Evolutionary conservation across 2,797 vertebrate genomes (phyloP), one percentile per base, ranked within the genome.

Genomic region (Sebastes nivosus): DNA sequence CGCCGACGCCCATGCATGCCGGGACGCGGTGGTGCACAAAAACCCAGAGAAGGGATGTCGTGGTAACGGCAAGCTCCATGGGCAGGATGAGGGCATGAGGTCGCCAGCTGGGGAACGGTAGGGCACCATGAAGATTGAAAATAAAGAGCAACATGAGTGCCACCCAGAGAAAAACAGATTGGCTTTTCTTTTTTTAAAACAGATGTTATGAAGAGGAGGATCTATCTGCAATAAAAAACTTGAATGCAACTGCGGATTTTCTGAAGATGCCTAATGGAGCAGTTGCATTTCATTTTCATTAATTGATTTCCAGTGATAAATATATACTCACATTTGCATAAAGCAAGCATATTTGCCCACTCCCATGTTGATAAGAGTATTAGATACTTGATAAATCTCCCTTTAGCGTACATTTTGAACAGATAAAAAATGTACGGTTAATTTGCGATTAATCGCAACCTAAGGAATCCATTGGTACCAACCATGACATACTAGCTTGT

Each of bases 31-130:
- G 71, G 20, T 12, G 29, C 9, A 27, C 60, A 52, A 24, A 50
- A 14, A 67, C 36, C 64, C 30, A 34, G 58, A 71, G 58, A 46
- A 25, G n/a, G 36, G 54, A 67, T 13, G 60, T 25, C 1, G 25
- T 3, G 11, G 67, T 65, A 50, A 69, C 73, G 82, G 80, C 80
- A 79, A 58, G 52, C 87, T 77, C 34, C 16, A 27, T 25, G 60
- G 72, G 74, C 84, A 69, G 29, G 69, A 58, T 4, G 59, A 82
- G 87, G 88, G 83, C 88, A 93, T 83, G 84, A 93, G 88, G 86
- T 65, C 69, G 55, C 75, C 91, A 92, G 90, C 87, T 91, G 92
- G 70, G 72, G 77, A 79, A 65, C 75, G 83, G 80, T 52, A 67
- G 77, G 88, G 79, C 80, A 88, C 75, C 79, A 57, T 78, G 83